Evolutionary conservation across 2,797 vertebrate genomes (phyloP), one percentile per base, ranked within the genome.

Genomic region (Brachyrhaphis roseni): DNA sequence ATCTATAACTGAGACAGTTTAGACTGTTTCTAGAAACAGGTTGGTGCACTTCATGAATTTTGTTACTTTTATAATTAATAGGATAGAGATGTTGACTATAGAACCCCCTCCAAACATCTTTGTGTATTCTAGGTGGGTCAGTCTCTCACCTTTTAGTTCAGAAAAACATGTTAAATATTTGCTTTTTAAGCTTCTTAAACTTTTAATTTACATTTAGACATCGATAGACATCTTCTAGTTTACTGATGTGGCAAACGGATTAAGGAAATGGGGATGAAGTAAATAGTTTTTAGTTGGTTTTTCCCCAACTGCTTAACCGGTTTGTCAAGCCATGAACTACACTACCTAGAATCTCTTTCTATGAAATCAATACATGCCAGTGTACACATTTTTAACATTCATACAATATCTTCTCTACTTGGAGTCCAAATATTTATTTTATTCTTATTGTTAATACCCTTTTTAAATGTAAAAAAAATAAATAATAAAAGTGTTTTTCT

Each of bases 391-490:
- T 66, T 23, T 1, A 3, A 39, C 64, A 41, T 39, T 39, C 8
- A 23, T 23, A 23, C 39, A 66, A 20, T 23, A 36, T 64, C 13
- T 20, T 64, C 57, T 34, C 28, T 62, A 16, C 15, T 62, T 16
- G 15, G 57, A 62, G 28, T 39, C 18, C 36, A 66, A 12, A 26
- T 39, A 12, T 66, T 66, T 23, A 20, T 85, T 78, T 55, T 80
- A 68, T 77, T 78, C 36, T 59, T 77, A 18, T 72, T 55, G 57
- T 78, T 84, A 66, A 47, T 77, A 72, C 84, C 75, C 39, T 78
- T 86, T 87, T 87, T 84, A 89, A 85, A 64, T 83, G 74, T 78
- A 81, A 87, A 81, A 84, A 87, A 7, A 6, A 49, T 18, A 47
- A 47, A 18, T 47, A 18, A 16, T 15, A 49, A 47, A 49, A 20